A percentile compares a stretch with the other conserved stretches of the same genome.
Conservation (phyloP, 2,113 vertebrate genomes). For the Emydura subglobosa region DNA sequence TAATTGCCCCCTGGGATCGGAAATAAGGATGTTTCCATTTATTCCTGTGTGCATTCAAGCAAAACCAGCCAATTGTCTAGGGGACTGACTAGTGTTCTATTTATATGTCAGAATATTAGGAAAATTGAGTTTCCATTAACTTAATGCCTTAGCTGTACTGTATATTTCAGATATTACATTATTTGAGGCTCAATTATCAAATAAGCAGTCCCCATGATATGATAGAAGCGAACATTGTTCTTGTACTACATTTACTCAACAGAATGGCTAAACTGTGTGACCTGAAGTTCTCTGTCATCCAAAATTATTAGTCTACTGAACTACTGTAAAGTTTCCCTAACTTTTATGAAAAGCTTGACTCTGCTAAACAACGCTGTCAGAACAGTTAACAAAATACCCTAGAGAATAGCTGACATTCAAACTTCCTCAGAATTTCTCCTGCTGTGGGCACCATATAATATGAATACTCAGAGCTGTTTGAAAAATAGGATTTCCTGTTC, state of each 20-base stretch:
- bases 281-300: background rate
- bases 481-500: background rate
- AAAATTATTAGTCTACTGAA: background rate
- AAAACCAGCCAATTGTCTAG: slow-evolving; percentile 53
- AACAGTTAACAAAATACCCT: background rate
- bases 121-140: slow-evolving; percentile 70
- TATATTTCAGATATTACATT: background rate
- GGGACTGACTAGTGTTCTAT: slow-evolving; percentile 28
- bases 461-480: background rate
- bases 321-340: background rate
- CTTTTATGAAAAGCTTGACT: background rate
- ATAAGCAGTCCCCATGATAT: background rate
- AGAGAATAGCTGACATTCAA: background rate
- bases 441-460: background rate
- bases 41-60: slow-evolving; percentile 22
- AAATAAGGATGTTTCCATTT: slow-evolving; percentile 63
- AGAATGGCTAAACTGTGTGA: background rate
- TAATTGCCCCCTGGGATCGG: slow-evolving; percentile 70
- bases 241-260: background rate
- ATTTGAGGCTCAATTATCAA: slow-evolving; percentile 32
- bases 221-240: background rate
- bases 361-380: background rate
- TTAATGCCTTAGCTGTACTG: slow-evolving; percentile 47
- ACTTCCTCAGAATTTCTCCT: background rate
- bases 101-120: slow-evolving; percentile 29